A percentile compares a stretch with the other conserved stretches of the same genome.
These are phyloP conservation scores for Smittia sp. DNA, from an alignment of 2,888 invertebrate species.

Conservation along the genomic window DNA sequence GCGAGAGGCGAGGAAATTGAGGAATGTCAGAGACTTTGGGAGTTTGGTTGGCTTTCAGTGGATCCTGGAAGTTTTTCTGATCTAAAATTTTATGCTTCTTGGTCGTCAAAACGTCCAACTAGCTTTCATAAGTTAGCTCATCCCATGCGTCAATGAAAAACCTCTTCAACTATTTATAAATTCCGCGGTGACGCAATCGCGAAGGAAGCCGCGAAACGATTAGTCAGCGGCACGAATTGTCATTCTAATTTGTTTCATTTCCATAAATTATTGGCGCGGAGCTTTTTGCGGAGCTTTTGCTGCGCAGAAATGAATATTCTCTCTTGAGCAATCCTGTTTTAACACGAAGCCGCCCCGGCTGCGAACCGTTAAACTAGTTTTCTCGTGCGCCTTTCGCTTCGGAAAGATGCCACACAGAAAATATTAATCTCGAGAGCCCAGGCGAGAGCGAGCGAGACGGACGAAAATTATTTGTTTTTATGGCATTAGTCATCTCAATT, in stretches of 20 bases:
- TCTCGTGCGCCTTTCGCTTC: not conserved
- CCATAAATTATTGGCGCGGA: constrained; percentile 32
- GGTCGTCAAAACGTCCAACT: too few species aligned
- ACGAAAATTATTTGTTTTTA: constrained; percentile 40
- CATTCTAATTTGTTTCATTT: constrained; percentile 28
- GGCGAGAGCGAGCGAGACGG: too few species aligned
- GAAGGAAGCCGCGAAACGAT: constrained; percentile 17
- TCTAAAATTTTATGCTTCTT: too few species aligned
- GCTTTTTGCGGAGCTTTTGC: constrained; percentile 9
- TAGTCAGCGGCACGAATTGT: constrained; percentile 23
- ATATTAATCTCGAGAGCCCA: constrained; percentile 31
- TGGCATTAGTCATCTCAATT: constrained; percentile 41
- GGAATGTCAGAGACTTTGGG: too few species aligned
- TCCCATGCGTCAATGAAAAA: not conserved
- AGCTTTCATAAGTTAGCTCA: too few species aligned
- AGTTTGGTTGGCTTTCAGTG: too few species aligned
- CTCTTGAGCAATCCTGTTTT: constrained; percentile 3
- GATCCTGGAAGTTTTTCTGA: not conserved
- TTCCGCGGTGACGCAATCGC: constrained; percentile 27
- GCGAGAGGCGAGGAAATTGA: too few species aligned
- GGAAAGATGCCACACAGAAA: constrained; percentile 40
- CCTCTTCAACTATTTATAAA: constrained; percentile 1
- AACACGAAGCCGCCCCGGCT: constrained; percentile 11
- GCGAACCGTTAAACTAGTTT: constrained; percentile 30
- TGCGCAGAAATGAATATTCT: not conserved